Evolutionary conservation across 2,888 invertebrate species (phyloP), one percentile per base, ranked within the genome.

Genomic region (Drosophila melanocephala): DNA sequence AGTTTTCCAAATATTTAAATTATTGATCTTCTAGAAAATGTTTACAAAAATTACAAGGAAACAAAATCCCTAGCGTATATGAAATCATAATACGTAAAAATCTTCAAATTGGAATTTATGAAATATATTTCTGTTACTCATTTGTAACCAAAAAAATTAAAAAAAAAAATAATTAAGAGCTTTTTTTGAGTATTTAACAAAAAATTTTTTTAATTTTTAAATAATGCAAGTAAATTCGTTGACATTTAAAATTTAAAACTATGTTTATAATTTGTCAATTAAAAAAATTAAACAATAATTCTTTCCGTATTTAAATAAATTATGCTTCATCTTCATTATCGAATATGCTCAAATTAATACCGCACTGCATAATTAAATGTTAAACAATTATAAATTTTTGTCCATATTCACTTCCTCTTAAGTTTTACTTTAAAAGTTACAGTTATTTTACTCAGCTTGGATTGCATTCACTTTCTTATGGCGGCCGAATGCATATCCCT

Each of bases 381-480:
- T 16, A 26, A 1, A 5, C 1, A 9, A 26, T 16, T 26, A 1
- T 26, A 26, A 2, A 16, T 26, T 1, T 16, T 47, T 16, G 22
- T 44, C 22, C 12, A 6, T 44, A 22, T 47, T 16, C 14, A 7
- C 16, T 26, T 16, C 47, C 30, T 16, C 3, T 22, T 14, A 42
- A 42, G 5, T 42, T 42, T 16, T 6, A 30, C 30, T 28, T 39
- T 2, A 33, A 26, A 19, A 57, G 9, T 26, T 37, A n/a, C 28
- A 26, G 42, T 32, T 28, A 42, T 28, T 42, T 28, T 39, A 51
- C 26, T 50, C 9, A 19, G 28, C 37, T 37, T 62, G 35, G 39
- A 53, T 47, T 55, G 64, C 37, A 73, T 58, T 68, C 37, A 79
- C 61, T 68, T 79, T 74, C 44, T 16, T 22, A 33, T 37, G 51